These are phyloP conservation scores for Scolopax mira DNA, from an alignment of 2,113 vertebrate species.

Conservation along the genomic window DNA sequence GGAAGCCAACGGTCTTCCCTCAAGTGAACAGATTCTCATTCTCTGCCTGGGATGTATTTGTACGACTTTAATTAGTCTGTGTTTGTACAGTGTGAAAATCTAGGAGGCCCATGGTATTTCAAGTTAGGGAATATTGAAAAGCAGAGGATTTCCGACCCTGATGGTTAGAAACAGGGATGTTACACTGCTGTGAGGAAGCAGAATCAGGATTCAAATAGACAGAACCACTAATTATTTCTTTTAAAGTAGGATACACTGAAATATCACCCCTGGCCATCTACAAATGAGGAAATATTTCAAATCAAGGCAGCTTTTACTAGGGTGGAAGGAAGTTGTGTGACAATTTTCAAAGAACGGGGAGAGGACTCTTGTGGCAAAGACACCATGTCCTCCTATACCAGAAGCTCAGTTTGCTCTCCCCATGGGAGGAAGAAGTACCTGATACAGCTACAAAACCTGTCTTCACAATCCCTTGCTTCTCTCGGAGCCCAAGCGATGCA, in stretches of 20 bases:
- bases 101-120: constrained; percentile 11
- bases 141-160: neutral
- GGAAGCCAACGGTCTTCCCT: neutral
- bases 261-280: neutral
- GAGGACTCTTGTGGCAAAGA: neutral
- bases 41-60: constrained; percentile 43
- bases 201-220: neutral
- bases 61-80: constrained; percentile 50
- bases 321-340: neutral
- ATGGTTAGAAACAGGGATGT: neutral
- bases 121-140: neutral
- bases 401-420: neutral
- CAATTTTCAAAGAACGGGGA: neutral
- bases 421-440: neutral
- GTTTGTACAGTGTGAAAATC: constrained; percentile 53
- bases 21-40: constrained; percentile 20
- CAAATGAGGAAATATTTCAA: neutral
- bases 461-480: neutral
- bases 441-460: neutral
- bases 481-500: neutral
- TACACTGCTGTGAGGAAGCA: neutral
- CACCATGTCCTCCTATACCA: neutral
- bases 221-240: neutral
- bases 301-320: neutral
- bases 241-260: neutral